phyloP scores from a whole-genome alignment of 2,888 invertebrate species.

The Psylliodes chrysocephalus region DNA sequence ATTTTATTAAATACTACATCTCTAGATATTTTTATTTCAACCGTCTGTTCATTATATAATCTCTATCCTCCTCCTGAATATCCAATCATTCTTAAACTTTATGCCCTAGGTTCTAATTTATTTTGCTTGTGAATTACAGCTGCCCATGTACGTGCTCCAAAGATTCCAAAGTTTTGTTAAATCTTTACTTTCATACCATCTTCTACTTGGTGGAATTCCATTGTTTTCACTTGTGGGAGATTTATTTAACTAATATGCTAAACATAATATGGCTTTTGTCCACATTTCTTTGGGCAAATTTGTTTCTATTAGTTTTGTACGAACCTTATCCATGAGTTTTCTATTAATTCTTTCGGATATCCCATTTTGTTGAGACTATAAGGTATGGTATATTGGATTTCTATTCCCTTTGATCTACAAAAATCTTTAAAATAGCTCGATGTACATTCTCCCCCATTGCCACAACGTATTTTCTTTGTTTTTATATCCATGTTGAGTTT shows the following conservation, averaged over 20 bases:
- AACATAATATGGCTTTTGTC: constrained; percentile 32
- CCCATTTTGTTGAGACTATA: constrained; percentile 45
- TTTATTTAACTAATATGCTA: constrained; percentile 36
- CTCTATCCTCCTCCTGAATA: constrained; percentile 38
- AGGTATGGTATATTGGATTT: constrained; percentile 40
- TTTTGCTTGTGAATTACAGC: too few relatives aligned
- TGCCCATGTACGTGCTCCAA: too few relatives aligned
- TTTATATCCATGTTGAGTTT: constrained; percentile 34
- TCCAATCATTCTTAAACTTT: constrained; percentile 29
- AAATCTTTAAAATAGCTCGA: constrained; percentile 30
- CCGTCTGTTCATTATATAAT: too few relatives aligned
- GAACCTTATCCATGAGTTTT: constrained; percentile 44
- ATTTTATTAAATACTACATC: too few relatives aligned
- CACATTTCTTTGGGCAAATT: constrained; percentile 42
- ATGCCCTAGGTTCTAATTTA: constrained; percentile 28
- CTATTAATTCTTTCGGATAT: constrained; percentile 47
- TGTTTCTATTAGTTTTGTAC: constrained; percentile 42
- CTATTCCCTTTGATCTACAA: constrained; percentile 25
- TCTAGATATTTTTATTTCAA: too few relatives aligned
- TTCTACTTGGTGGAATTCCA: constrained; percentile 25
- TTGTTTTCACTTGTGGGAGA: constrained; percentile 19
- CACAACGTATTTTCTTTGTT: constrained; percentile 32
- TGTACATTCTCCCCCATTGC: too few relatives aligned
- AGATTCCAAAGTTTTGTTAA: constrained; percentile 23
- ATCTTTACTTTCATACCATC: constrained; percentile 29